Evolutionary conservation across 2,888 invertebrate genomes (phyloP), one percentile per base, ranked within the genome.

Genomic region (Trachelus troglodyta): DNA sequence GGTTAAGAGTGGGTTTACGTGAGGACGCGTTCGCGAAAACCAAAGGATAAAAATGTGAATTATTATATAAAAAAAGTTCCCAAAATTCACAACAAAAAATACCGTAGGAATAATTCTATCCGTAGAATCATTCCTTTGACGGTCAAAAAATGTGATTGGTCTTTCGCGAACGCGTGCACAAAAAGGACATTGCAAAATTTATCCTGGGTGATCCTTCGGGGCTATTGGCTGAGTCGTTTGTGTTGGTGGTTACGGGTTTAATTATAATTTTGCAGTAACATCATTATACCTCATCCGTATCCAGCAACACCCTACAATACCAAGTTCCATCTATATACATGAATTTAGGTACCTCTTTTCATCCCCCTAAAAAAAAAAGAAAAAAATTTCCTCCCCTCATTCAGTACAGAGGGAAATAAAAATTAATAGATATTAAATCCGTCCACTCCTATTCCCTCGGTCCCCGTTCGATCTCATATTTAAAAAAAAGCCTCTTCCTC

Each of bases 231-330:
- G 87, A 85, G 85, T 86, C 86, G 85, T 89, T 88, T 91, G 89
- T 91, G 90, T 90, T 90, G 90, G 90, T 91, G 91, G 91, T 91
- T 91, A 87, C 86, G 91, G 91, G 88, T 89, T 79, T 82, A 81
- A 81, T 82, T 33, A 71, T 78, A 75, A 69, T 81, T 76, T 75
- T 77, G 74, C 75, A 80, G 80, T 82, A 82, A 78, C 78, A 79
- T 81, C 69, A 73, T 75, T 56, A 77, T 68, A 56, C 56, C 56
- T 23, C 9, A 56, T 56, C 23, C 23, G 23, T 23, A 56, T 56
- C 23, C 56, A 56, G 56, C 56, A 6, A 56, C 9, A 2, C 6
- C 40, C 40, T 56, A 56, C 23, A 56, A 23, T 23, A 56, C 56
- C 56, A 56, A 23, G 0, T 56, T 23, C 56, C 56, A 56, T 23